phyloP scores from a whole-genome alignment of 2,113 vertebrate genomes.

The Notechis scutatus region DNA sequence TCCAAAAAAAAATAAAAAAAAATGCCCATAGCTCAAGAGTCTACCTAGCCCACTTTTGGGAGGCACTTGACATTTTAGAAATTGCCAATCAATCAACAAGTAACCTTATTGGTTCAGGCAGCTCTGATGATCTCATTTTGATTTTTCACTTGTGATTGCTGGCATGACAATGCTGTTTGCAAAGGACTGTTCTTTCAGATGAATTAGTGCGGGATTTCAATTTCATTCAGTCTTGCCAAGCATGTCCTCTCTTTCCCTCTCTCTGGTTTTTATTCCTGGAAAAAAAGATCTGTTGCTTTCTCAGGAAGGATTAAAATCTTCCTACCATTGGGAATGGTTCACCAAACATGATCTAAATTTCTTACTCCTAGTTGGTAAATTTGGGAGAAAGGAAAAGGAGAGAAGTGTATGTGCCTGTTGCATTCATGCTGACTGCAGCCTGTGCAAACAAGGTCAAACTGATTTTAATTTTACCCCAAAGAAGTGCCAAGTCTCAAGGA shows the following conservation, averaged over 20 bases:
- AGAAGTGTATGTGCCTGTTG: constrained; percentile 33
- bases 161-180: neutral
- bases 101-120: constrained; percentile 5
- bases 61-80: constrained; percentile 25
- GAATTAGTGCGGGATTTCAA: neutral
- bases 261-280: constrained; percentile 8
- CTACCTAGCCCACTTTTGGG: constrained; percentile 49
- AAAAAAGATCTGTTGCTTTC: constrained; percentile 42
- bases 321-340: constrained; percentile 32
- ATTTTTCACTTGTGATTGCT: neutral
- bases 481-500: neutral
- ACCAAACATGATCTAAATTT: constrained; percentile 25
- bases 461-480: constrained; percentile 7
- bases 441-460: neutral
- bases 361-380: constrained; percentile 14
- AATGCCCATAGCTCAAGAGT: constrained; percentile 25
- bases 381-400: constrained; percentile 20
- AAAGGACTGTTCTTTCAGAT: neutral
- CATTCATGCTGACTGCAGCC: neutral
- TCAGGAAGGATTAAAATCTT: neutral
- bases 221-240: constrained; percentile 9
- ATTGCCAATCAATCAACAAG: constrained; percentile 33
- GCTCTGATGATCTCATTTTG: neutral
- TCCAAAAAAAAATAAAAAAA: constrained; percentile 49
- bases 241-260: neutral